These are phyloP conservation scores for Erpobdella octoculata DNA, from an alignment of 2,888 invertebrate genomes.

Conservation along the genomic window DNA sequence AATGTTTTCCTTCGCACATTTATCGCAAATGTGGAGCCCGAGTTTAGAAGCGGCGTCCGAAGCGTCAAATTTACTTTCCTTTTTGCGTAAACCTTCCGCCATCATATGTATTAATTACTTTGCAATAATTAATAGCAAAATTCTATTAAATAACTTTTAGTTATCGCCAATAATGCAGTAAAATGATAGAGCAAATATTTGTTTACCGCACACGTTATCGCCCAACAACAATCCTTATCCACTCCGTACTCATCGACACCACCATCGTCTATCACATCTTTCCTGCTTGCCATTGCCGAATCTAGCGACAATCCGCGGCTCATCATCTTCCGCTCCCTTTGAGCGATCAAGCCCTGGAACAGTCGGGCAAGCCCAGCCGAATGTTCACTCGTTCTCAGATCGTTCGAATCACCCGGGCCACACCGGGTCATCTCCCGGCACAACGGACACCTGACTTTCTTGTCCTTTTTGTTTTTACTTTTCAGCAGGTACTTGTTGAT, in stretches of 20 bases:
- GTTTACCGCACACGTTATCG: no score
- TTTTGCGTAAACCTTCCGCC: no score
- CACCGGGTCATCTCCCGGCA: neutral
- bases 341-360: neutral
- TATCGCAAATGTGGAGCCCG: no score
- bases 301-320: neutral
- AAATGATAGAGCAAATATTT: no score
- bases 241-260: conserved; percentile 9
- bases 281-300: neutral
- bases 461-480: neutral
- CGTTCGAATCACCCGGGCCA: neutral
- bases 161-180: no score
- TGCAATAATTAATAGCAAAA: no score
- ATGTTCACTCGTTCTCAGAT: neutral
- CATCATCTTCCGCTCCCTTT: neutral
- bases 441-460: conserved; percentile 9
- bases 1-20: no score
- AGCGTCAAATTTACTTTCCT: no score
- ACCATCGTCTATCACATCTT: neutral
- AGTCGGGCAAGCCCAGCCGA: neutral
- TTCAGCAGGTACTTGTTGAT: conserved; percentile 9
- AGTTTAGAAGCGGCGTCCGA: no score
- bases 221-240: no score
- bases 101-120: no score
- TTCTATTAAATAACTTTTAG: no score